Base-by-base conservation (phyloP, 2,113 vertebrate species). In the Fulica atra region DNA sequence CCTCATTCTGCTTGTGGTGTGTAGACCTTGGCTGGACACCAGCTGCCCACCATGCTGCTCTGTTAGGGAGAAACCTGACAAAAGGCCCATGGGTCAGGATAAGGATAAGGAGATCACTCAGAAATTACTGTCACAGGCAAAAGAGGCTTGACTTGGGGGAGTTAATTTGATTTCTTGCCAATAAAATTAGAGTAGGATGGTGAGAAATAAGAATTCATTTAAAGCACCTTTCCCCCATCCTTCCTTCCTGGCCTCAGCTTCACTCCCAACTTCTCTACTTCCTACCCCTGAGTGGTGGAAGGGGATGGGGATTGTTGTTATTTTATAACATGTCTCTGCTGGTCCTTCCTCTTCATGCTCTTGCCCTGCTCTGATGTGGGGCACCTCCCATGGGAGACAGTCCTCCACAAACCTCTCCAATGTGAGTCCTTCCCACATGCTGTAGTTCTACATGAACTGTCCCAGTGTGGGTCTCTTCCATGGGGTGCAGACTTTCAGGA, bases 121-220 rank as follows among this genome's bases (percentile, higher is more conserved):
- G 18, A 24, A 50, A 0, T 65, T 86, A 19, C 18, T 40, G 9
- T 50, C 7, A 74, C 3, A 13, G 56, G 44, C 8, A 65, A 86
- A 78, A 28, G 33, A 63, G 18, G 44, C 23, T 51, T 8, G 2
- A 4, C 11, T 46, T 54, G 38, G 57, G 31, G 46, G 72, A 72
- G 71, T 48, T 36, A 70, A 65, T 76, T 42, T 60, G 42, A 69
- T 83, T 66, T 76, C 12, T 76, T 72, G 36, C 7, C 17, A 48
- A 16, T 57, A 12, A 61, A 50, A 92, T 86, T 50, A 48, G 63
- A 71, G 23, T 16, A 63, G 36, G 19, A 63, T 8, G 48, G 14
- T 0, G 0, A 71, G 53, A 80, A 89, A 57, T 6, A 56, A 40
- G 33, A 70, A 68, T 0, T 0, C 70, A 59, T 74, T 16, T 14